Evolutionary conservation across 2,888 invertebrate species (phyloP).

Genomic region (Oligia latruncula): DNA sequence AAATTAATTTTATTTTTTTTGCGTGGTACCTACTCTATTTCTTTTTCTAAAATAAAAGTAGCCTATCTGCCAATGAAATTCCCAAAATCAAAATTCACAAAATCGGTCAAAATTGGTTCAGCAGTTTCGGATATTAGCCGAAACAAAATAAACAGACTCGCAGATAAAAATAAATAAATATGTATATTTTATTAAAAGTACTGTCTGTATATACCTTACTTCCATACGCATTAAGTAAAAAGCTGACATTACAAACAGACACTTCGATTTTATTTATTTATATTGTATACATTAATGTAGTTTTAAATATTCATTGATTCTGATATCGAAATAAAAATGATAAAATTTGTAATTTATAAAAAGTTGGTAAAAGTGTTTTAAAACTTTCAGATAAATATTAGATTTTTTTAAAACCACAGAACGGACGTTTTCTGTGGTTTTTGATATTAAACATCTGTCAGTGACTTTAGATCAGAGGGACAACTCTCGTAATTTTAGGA

Average conservation of each 20-base stretch:
- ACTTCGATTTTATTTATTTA: neutral
- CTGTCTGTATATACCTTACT: too few relatives aligned
- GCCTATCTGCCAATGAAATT: neutral
- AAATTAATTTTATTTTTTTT: neutral
- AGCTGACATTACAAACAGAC: neutral
- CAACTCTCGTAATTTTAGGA: too few relatives aligned
- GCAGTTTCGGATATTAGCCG: neutral
- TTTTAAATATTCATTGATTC: constrained; percentile 43
- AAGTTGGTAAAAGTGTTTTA: neutral
- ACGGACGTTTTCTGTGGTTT: neutral
- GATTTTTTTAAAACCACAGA: neutral
- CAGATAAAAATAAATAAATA: neutral
- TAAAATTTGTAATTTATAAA: constrained; percentile 7
- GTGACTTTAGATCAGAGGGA: neutral
- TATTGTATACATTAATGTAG: constrained; percentile 1
- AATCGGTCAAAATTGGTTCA: neutral
- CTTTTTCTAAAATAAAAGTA: too few relatives aligned
- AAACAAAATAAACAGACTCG: neutral
- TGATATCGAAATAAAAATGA: constrained; percentile 8
- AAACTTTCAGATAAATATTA: neutral
- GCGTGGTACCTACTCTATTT: too few relatives aligned
- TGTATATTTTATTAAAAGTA: too few relatives aligned
- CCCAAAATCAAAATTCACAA: too few relatives aligned
- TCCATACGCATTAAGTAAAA: neutral
- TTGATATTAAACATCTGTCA: neutral